A percentile compares a stretch with the other conserved stretches of the same genome.
phyloP scores from a whole-genome alignment of 2,797 vertebrate species.

The Sebastolobus altivelis region DNA sequence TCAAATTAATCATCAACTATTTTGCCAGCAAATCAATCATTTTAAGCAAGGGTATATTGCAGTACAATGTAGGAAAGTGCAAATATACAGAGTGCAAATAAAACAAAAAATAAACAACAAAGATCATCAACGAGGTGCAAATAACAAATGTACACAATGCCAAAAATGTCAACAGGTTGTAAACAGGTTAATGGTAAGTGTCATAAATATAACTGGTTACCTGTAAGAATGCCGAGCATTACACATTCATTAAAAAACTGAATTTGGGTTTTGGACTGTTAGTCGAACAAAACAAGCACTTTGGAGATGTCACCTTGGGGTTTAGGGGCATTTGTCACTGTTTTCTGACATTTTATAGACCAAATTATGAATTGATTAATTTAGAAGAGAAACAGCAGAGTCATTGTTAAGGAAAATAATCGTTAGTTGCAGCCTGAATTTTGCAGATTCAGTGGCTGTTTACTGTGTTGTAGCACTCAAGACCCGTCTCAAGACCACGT shows the following conservation, averaged over 20 bases:
- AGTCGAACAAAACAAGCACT: neutral
- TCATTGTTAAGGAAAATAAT: neutral
- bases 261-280: neutral
- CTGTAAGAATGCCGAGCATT: neutral
- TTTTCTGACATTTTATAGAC: neutral
- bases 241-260: neutral
- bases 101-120: too few species aligned
- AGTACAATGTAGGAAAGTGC: neutral
- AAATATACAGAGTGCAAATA: neutral
- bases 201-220: neutral
- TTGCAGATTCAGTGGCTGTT: neutral
- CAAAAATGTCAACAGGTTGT: neutral
- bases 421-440: neutral
- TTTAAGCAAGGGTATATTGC: neutral
- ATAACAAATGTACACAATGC: neutral
- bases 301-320: neutral
- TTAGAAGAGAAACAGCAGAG: neutral
- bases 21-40: neutral
- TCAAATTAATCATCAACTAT: neutral
- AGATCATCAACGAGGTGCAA: too few species aligned
- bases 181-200: neutral
- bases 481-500: neutral
- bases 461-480: neutral
- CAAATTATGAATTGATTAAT: rapidly evolving
- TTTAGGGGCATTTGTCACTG: neutral